Evolutionary conservation across 2,113 vertebrate genomes (phyloP).

Genomic region (Pterocles burchelli): DNA sequence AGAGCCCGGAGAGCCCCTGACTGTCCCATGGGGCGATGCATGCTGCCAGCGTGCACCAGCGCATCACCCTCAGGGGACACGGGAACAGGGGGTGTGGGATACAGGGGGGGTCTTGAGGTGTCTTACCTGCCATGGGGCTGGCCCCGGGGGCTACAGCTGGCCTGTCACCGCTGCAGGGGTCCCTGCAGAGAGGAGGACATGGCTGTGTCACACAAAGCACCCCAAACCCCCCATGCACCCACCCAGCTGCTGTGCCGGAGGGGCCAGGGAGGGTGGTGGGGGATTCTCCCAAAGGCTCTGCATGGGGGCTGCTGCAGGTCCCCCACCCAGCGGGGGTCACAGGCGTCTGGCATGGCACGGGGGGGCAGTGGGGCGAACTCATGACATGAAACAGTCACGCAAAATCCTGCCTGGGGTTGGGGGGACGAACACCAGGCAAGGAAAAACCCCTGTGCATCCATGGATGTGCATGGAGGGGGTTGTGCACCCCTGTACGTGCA

Average conservation of each 20-base stretch:
- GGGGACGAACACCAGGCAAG: neutral
- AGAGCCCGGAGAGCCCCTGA: neutral
- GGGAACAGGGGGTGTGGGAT: accelerated
- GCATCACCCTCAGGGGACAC: neutral
- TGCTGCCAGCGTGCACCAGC: accelerated
- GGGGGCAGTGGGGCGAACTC: accelerated
- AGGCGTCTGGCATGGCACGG: accelerated
- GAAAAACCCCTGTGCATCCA: neutral
- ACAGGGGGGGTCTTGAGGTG: accelerated
- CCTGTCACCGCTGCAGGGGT: conserved; percentile 39
- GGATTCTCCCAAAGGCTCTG: neutral
- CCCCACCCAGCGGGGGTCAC: accelerated
- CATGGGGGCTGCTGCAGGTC: accelerated
- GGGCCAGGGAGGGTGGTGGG: accelerated
- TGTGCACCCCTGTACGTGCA: neutral
- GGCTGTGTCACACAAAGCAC: neutral
- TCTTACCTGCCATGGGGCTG: conserved; percentile 56
- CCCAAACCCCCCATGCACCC: neutral
- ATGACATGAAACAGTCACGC: accelerated
- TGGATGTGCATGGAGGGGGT: no score
- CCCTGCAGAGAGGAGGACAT: conserved; percentile 55
- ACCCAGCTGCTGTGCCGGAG: neutral
- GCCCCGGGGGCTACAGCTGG: conserved; percentile 28
- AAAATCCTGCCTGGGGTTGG: neutral
- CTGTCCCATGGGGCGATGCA: neutral